Base-by-base conservation (phyloP, 92 coral and sea anemone species). In the Plumapathes pennacea region DNA sequence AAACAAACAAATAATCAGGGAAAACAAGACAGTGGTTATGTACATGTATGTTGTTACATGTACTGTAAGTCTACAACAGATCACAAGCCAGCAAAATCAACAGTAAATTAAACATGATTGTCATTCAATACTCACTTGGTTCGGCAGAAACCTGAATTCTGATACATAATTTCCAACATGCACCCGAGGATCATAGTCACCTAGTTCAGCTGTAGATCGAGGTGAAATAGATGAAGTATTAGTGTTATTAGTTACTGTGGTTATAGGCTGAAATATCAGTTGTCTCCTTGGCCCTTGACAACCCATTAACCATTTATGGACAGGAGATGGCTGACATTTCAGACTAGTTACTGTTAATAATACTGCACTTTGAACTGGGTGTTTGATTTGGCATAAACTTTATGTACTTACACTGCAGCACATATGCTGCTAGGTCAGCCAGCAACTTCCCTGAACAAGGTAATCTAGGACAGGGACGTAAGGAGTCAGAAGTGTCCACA, bases 71-170 rank as follows among this genome's bases (percentile, higher is more conserved):
- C 10, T 4, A 31, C 60, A 31, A 31, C 4, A 47, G 19, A 43
- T 14, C 4, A 43, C 50, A 43, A 14, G 50, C 3, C 10, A n/a
- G 10, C 24, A 33, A n/a, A 54, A 28, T 23, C 46, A 54, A 17
- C 15, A 11, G 4, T 42, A 12, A 18, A 10, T 19, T 14, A 9
- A 5, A 22, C 20, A 32, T 30, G 15, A 1, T 28, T 28, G 27
- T 21, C 22, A 46, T n/a, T 39, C 23, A 13, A 1, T 27, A 59
- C 57, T 42, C 54, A 84, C 98, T 87, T 92, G 98, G 38, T 84
- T 88, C 2, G 96, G 96, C 15, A 88, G 57, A 54, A 88, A 92
- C 10, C 98, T 81, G 57, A 92, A 92, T 73, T 92, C 98, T 4
- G 97, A 91, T 24, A 88, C 81, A 32, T 91, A 91, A 20, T 92